A percentile compares a stretch with the other conserved stretches of the same genome.
These are phyloP conservation scores for Epinephelus lanceolatus DNA, from an alignment of 2,113 vertebrate genomes.

Conservation along the genomic window DNA sequence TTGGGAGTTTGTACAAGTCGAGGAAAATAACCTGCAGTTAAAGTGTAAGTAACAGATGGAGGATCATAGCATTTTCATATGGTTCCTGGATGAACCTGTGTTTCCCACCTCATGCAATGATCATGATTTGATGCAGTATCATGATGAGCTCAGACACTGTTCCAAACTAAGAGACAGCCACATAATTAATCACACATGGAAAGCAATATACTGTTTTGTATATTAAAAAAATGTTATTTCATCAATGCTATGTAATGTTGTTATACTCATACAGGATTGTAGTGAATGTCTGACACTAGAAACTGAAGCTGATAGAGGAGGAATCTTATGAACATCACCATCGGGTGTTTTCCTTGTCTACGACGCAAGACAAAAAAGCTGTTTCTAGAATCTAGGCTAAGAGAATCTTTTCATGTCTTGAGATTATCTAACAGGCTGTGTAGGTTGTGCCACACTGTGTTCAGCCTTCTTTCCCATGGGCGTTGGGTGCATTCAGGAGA, in stretches of 20 bases:
- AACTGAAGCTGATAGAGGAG: constrained; percentile 24
- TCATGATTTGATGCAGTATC: background rate
- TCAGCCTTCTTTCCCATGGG: constrained; percentile 68
- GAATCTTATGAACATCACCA: constrained; percentile 31
- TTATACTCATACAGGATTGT: background rate
- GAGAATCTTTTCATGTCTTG: constrained; percentile 68
- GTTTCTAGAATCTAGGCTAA: constrained; percentile 70
- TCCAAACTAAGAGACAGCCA: background rate
- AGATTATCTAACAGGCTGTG: constrained; percentile 73
- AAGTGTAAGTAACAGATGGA: constrained; percentile 29
- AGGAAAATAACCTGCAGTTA: constrained; percentile 29
- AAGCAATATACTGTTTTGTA: background rate
- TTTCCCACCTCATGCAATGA: background rate
- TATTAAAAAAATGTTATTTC: background rate
- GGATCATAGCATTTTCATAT: background rate
- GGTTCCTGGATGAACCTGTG: background rate
- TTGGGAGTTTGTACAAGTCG: background rate
- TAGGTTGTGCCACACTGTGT: constrained; percentile 60
- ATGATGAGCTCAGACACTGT: background rate
- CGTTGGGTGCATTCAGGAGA: constrained; percentile 69
- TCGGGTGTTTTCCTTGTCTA: constrained; percentile 39
- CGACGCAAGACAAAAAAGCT: constrained; percentile 45
- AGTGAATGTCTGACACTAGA: constrained; percentile 1
- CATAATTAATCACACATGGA: background rate
- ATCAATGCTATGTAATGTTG: background rate